Conservation (phyloP, 1,140 invertebrate genomes). For the Aricia agestis region DNA sequence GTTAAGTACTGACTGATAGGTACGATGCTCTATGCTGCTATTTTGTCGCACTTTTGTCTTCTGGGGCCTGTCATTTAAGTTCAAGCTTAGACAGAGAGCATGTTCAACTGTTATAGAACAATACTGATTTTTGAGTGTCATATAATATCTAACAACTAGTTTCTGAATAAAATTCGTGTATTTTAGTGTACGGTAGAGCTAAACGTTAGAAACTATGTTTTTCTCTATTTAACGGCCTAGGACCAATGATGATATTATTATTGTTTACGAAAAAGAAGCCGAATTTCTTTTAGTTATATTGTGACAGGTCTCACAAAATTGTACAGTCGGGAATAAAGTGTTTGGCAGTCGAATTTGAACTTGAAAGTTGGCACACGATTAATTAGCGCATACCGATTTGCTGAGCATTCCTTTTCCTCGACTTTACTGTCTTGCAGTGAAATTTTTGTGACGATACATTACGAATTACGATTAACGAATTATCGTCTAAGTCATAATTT, state of each 20-base stretch:
- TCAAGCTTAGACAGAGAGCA: too few species aligned
- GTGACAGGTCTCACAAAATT: neutral
- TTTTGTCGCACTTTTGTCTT: neutral
- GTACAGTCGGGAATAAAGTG: neutral
- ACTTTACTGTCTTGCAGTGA: neutral
- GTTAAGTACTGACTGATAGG: slow-evolving; percentile 66
- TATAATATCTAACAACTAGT: too few species aligned
- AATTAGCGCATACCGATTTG: neutral
- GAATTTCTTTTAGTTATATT: neutral
- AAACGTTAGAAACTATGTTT: too few species aligned
- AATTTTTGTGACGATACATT: neutral
- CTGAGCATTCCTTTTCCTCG: neutral
- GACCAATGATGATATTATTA: too few species aligned
- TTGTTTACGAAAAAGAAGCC: too few species aligned
- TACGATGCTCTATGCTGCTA: slow-evolving; percentile 39
- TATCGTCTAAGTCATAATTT: neutral
- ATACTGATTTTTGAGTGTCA: too few species aligned
- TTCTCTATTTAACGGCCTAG: too few species aligned
- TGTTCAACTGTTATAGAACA: too few species aligned
- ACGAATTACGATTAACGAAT: neutral
- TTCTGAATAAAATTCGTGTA: too few species aligned
- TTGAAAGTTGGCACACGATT: too few species aligned
- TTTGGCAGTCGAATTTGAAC: neutral
- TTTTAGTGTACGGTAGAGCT: too few species aligned
- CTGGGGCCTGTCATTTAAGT: neutral